Base-by-base conservation (phyloP, 2,888 invertebrate species). In the Volucella zonaria region DNA sequence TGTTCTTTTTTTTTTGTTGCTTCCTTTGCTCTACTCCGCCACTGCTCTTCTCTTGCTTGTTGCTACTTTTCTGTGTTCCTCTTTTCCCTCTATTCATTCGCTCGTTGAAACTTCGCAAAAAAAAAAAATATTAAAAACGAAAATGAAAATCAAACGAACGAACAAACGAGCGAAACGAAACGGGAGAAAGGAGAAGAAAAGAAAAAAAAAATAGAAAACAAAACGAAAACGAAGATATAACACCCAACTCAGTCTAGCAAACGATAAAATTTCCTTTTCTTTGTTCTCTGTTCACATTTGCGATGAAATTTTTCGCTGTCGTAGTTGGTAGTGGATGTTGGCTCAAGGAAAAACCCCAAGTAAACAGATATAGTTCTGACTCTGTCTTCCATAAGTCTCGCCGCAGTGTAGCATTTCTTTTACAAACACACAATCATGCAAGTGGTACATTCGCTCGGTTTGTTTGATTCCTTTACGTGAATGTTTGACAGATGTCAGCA, bases 251-350 rank as follows among this genome's bases (percentile, higher is more conserved):
- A 62, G 80, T 85, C 79, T 76, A 70, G 70, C 75, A 71, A 83
- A 79, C 68, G 64, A 75, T 68, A 68, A 82, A 82, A 82, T 74
- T 85, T 85, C 81, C 85, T 77, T 70, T 79, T 76, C 83, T 83
- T 80, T 85, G 85, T 85, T 76, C 83, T 83, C 77, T 85, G 80
- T 81, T 85, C 81, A 47, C 64, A 83, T 77, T 85, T 80, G 83
- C 83, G 59, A 75, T 75, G 70, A 75, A 83, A 61, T 83, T 82
- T 62, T 31, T 31, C 31, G 31, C 31, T 31, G 31, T 4, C 31
- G 31, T 31, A 31, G 71, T 61, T 70, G 45, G 62, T 58, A 62
- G 47, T 58, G 42, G 59, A 70, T 75, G 71, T 76, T 85, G 45
- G 52, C 51, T 64, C 58, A 73, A 77, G 77, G 80, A 81, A 81